Conservation (phyloP, 1,140 invertebrate species). For the Eulimnadia texana region DNA sequence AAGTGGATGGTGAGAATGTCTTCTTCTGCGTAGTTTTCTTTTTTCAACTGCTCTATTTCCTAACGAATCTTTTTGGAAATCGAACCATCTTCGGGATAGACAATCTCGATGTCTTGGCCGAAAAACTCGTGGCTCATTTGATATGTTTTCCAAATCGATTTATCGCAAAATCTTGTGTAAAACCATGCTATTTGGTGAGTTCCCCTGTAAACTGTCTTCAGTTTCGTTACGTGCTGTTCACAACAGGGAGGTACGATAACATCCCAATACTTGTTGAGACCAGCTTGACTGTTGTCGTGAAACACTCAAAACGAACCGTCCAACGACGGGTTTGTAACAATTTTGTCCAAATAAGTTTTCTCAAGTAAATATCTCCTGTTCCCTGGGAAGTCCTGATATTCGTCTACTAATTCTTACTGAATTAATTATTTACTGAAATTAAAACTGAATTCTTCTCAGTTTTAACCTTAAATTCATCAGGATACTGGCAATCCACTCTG, state of each 20-base stretch:
- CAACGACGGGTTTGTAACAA: neutral
- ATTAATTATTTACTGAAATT: no score
- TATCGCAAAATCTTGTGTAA: neutral
- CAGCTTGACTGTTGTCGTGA: neutral
- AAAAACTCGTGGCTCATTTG: neutral
- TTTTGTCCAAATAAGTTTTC: neutral
- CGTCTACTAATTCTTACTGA: neutral
- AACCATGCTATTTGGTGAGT: neutral
- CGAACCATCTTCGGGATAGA: no score
- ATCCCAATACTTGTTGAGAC: neutral
- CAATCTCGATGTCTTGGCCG: no score
- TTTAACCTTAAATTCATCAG: neutral
- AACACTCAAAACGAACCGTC: neutral
- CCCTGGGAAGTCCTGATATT: neutral
- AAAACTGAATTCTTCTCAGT: neutral
- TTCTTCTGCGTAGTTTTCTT: no score
- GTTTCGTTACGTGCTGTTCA: neutral
- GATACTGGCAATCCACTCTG: neutral
- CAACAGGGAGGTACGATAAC: neutral
- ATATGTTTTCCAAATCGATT: no score
- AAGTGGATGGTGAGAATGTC: no score
- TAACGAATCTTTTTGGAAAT: no score
- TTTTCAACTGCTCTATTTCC: no score
- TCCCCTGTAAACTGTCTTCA: neutral
- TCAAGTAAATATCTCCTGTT: neutral